Base-by-base conservation (phyloP, 2,797 vertebrate genomes). In the Tokudaia tokunoshimensis region DNA sequence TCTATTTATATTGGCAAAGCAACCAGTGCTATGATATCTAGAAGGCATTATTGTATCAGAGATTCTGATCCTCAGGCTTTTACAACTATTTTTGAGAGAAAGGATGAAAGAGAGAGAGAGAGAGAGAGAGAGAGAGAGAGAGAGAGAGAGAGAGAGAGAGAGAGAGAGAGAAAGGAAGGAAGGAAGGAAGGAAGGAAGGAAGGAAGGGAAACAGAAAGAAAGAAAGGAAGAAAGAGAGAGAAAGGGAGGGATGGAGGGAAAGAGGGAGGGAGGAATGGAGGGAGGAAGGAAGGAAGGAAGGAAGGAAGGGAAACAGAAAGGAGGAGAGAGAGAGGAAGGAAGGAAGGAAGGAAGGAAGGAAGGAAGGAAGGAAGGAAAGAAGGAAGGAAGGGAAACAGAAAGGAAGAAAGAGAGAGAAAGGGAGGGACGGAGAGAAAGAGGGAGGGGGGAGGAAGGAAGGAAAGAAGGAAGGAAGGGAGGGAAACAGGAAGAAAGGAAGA, bases 401-500 rank as follows among this genome's bases (percentile, higher is more conserved):
- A 22, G 41, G 17, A 75, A 44, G 5, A 12, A 50, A 20, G 9
- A 41, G 41, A 41, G 41, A 41, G 41, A 41, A 41, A 41, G 41
- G 41, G 41, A 41, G 41, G 41, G 41, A 41, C 41, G 3, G 41
- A 41, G 41, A 3, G 41, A 41, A 41, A 41, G 41, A 61, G 22
- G 19, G 19, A 61, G 24, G 17, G 13, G 20, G 7, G 4, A 6
- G 41, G 41, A 3, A 41, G 41, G 41, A 3, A 41, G 41, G 41
- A 24, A 24, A 8, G 8, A 20, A 20, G 34, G 34, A 19, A 37
- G 67, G 6, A 8, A 9, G 7, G 8, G n/a, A 37, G 3, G 7
- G 15, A 17, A 41, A 41, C 41, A 41, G 11, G 8, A 4, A 4
- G 1, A 7, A 17, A 19, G 1, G 14, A 2, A 1, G 6, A 6